Conservation (phyloP, 2,113 vertebrate species). For the Phylloscopus trochilus region DNA sequence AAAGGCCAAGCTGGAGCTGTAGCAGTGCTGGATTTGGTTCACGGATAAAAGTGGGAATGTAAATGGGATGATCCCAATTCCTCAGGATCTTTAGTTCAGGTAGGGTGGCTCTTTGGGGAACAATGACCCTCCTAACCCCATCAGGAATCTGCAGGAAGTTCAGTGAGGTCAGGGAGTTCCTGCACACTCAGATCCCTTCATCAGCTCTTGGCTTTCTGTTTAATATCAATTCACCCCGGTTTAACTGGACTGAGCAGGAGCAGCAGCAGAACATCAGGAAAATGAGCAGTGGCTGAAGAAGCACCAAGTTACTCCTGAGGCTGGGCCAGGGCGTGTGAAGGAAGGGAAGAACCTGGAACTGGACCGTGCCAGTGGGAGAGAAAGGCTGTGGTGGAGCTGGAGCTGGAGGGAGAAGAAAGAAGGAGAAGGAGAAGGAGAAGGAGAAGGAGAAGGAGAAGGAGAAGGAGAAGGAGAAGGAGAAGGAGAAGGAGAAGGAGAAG, state of each 20-base stretch:
- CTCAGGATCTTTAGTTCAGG: not conserved
- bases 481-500: not conserved
- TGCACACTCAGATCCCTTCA: not conserved
- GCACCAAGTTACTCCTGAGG: not conserved
- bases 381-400: not conserved
- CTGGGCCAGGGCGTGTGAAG: not conserved
- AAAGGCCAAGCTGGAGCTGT: not conserved
- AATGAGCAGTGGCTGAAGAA: not conserved
- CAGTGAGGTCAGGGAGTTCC: not conserved
- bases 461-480: not conserved
- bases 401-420: not conserved
- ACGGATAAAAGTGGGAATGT: not conserved
- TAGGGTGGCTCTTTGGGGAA: not conserved
- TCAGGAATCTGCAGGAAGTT: not conserved
- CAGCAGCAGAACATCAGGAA: not conserved
- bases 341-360: not conserved
- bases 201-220: not conserved
- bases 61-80: not conserved
- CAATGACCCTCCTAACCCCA: not conserved
- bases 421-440: not conserved
- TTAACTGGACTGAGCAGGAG: not conserved
- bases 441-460: not conserved
- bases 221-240: fast-evolving
- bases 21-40: not conserved
- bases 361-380: too few relatives aligned